Conservation (phyloP, 2,888 invertebrate genomes). For the Eristalis pertinax region DNA sequence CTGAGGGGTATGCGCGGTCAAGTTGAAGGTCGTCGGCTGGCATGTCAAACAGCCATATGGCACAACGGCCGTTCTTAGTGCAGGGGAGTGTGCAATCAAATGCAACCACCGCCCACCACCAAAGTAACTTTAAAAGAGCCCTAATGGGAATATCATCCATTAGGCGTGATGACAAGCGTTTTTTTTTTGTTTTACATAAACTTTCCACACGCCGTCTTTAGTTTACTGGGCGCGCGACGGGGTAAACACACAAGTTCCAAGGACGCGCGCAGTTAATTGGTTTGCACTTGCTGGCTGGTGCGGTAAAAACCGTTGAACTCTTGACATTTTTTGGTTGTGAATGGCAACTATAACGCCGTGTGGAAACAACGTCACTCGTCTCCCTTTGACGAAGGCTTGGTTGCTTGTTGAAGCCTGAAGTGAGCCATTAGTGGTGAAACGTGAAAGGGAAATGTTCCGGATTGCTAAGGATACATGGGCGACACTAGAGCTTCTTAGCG, state of each 20-base stretch:
- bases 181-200: not conserved
- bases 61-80: not conserved
- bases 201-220: not conserved
- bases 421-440: no score
- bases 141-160: not conserved
- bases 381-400: no score
- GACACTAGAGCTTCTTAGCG: no score
- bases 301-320: not conserved
- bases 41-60: not conserved
- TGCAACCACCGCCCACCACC: not conserved
- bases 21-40: not conserved
- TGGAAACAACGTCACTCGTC: not conserved
- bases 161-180: not conserved
- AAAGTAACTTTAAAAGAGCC: not conserved
- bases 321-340: not conserved
- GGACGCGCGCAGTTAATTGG: constrained; percentile 4
- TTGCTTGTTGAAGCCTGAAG: no score
- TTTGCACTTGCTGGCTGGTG: not conserved
- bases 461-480: no score
- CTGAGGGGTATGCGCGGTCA: not conserved
- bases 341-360: not conserved
- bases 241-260: not conserved
- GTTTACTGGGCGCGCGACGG: not conserved
- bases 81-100: not conserved
- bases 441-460: no score